Percentiles rank a stretch among this genome's conserved stretches.
Evolutionary conservation across 2,888 invertebrate genomes (phyloP).

Genomic region (Brachyptera risi): DNA sequence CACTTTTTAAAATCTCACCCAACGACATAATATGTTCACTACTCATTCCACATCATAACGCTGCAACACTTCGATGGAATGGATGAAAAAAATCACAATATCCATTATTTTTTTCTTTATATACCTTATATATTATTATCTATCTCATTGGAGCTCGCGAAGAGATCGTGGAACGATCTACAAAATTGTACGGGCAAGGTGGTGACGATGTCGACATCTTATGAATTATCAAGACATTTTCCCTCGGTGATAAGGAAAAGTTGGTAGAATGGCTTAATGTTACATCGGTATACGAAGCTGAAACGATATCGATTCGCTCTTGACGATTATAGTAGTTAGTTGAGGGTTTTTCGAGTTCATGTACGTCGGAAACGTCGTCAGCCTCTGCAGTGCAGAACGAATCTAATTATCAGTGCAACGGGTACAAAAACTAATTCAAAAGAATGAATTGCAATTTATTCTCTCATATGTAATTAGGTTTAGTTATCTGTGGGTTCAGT

Average conservation of each 20-base stretch:
- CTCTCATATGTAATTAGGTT: neutral
- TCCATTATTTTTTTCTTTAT: too few species aligned
- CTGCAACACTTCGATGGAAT: too few species aligned
- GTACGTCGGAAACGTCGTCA: neutral
- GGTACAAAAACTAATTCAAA: neutral
- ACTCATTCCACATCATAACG: too few species aligned
- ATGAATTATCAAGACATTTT: neutral
- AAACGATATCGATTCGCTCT: neutral
- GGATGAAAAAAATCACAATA: too few species aligned
- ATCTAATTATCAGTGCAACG: conserved; percentile 2
- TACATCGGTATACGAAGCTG: neutral
- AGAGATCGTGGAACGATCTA: too few species aligned
- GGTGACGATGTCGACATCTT: neutral
- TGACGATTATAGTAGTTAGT: neutral
- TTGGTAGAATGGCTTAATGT: neutral
- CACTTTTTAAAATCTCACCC: too few species aligned
- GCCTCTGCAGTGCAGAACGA: neutral
- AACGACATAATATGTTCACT: too few species aligned
- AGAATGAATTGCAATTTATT: neutral
- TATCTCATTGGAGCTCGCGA: too few species aligned
- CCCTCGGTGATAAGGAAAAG: neutral
- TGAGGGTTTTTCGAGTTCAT: too few species aligned
- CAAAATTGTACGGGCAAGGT: neutral
- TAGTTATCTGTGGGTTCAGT: neutral
- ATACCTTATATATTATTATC: too few species aligned